These are phyloP conservation scores for Polydrusus tereticollis DNA, from an alignment of 2,888 invertebrate species.

Conservation along the genomic window DNA sequence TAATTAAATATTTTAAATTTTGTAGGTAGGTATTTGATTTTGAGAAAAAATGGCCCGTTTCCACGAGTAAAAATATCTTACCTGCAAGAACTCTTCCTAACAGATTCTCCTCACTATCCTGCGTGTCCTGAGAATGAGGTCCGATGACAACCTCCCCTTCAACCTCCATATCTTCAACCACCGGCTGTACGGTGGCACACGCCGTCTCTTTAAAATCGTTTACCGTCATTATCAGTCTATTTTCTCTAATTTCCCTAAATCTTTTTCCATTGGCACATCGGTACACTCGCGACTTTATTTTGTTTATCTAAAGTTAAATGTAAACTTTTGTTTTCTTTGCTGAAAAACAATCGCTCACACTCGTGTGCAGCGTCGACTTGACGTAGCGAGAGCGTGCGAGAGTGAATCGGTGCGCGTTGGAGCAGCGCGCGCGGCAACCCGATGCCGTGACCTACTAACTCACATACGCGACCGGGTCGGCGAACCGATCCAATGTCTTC, in stretches of 20 bases:
- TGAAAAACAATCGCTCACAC: constrained; percentile 41
- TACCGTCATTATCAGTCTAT: constrained; percentile 68
- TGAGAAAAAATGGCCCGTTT: too few species aligned
- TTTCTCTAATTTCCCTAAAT: constrained; percentile 10
- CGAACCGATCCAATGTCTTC: constrained; percentile 60
- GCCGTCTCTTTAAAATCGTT: constrained; percentile 71
- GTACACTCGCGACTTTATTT: constrained; percentile 3
- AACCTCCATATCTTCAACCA: constrained; percentile 61
- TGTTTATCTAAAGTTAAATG: constrained; percentile 24
- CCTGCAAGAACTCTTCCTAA: constrained; percentile 73
- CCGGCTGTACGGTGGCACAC: constrained; percentile 65
- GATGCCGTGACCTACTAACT: constrained; percentile 67
- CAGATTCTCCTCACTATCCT: constrained; percentile 68
- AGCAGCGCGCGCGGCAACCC: constrained; percentile 30
- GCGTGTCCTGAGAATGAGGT: constrained; percentile 58
- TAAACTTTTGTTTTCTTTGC: constrained; percentile 31
- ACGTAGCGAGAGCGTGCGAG: constrained; percentile 49
- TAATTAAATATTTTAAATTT: too few species aligned
- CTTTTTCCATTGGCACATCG: constrained; percentile 19
- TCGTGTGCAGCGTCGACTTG: constrained; percentile 34
- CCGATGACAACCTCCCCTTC: constrained; percentile 61
- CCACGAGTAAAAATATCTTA: constrained; percentile 57
- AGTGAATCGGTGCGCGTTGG: constrained; percentile 48
- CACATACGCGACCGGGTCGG: constrained; percentile 66
- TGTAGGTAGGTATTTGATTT: too few species aligned